Evolutionary conservation across 2,797 vertebrate species (phyloP).

Genomic region (Onychomys arenicola): DNA sequence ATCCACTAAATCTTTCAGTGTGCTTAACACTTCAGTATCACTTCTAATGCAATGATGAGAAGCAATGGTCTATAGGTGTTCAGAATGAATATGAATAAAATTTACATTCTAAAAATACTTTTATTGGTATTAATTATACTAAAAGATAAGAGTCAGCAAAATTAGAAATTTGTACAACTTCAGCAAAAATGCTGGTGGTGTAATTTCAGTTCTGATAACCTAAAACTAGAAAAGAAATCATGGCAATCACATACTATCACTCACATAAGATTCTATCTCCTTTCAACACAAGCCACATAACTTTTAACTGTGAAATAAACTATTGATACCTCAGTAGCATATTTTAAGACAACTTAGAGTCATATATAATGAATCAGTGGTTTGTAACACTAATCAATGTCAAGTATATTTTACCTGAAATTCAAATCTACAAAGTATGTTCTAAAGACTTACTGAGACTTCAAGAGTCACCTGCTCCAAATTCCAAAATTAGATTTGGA

Average conservation of each 20-base stretch:
- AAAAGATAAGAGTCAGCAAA: neutral
- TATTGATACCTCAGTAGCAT: neutral
- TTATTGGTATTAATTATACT: constrained; percentile 4
- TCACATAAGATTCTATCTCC: neutral
- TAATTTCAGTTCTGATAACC: neutral
- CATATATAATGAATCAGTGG: neutral
- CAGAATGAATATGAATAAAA: neutral
- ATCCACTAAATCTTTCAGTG: neutral
- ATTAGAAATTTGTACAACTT: neutral
- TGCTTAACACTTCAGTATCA: neutral
- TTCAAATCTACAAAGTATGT: neutral
- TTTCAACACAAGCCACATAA: neutral
- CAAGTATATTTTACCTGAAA: neutral
- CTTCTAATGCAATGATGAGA: constrained; percentile 17
- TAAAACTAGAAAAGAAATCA: neutral
- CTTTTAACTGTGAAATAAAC: neutral
- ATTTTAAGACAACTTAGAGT: neutral
- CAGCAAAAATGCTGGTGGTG: neutral
- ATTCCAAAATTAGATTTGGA: neutral
- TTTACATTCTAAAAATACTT: neutral
- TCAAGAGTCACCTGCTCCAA: neutral
- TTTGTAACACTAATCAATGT: neutral
- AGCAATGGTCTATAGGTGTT: neutral
- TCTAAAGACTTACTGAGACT: neutral
- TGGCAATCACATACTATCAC: neutral